Evolutionary conservation across 2,888 invertebrate species (phyloP).

Genomic region (Caradrina kadenii): DNA sequence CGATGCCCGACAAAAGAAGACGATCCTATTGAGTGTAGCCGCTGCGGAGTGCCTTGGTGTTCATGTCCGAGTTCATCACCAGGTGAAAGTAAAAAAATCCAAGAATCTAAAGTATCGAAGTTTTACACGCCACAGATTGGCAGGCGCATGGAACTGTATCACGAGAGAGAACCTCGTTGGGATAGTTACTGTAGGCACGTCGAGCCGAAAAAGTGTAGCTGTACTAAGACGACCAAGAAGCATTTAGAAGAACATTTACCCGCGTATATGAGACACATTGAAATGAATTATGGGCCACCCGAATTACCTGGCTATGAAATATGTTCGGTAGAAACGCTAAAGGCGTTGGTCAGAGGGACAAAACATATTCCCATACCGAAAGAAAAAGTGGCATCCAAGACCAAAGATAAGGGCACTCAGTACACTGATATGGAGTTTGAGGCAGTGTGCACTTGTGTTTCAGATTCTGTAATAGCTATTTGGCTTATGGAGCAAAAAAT

Average conservation of each 20-base stretch:
- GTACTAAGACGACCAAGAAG: slow-evolving; percentile 78
- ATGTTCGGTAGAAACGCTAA: slow-evolving; percentile 75
- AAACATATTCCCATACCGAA: background rate
- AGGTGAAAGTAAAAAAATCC: background rate
- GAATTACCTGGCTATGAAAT: slow-evolving; percentile 78
- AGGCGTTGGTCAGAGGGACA: slow-evolving; percentile 72
- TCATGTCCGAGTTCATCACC: background rate
- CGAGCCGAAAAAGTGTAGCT: slow-evolving; percentile 74
- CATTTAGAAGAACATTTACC: slow-evolving; percentile 81
- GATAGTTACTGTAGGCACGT: slow-evolving; percentile 78
- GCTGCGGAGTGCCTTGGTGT: background rate
- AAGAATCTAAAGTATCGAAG: background rate
- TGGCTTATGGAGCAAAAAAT: background rate
- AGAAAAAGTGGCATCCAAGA: slow-evolving; percentile 63
- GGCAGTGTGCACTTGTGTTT: slow-evolving; percentile 76
- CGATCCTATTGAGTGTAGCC: background rate
- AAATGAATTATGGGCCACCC: slow-evolving; percentile 66
- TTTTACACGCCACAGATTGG: slow-evolving; percentile 71
- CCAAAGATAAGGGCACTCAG: slow-evolving; percentile 75
- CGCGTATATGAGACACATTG: slow-evolving; percentile 81
- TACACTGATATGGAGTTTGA: slow-evolving; percentile 78
- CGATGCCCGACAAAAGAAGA: background rate
- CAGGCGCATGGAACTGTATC: slow-evolving; percentile 77
- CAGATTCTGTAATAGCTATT: background rate
- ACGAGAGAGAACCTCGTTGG: slow-evolving; percentile 82